phyloP scores from a whole-genome alignment of 2,797 vertebrate species.

The Amblyopsis hoosieri region DNA sequence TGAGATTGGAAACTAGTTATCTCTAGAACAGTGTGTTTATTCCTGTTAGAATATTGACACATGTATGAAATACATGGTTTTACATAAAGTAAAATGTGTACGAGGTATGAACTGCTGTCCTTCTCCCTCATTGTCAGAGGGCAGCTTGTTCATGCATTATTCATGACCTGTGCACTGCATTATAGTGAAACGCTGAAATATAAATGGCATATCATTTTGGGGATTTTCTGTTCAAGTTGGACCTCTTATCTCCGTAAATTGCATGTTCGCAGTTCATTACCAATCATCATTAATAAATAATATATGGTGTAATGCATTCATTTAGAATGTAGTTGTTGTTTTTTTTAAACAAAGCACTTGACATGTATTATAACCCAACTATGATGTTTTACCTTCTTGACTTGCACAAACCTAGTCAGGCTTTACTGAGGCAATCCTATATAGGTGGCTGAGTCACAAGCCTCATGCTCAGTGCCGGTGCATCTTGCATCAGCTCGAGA shows the following conservation, averaged over 20 bases:
- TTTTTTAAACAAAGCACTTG: too few species aligned
- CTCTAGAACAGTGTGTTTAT: neutral
- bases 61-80: neutral
- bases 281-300: too few species aligned
- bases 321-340: too few species aligned
- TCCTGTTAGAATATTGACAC: too few species aligned
- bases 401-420: neutral
- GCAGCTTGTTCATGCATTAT: neutral
- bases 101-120: neutral
- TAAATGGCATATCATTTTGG: too few species aligned
- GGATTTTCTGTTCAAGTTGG: too few species aligned
- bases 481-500: neutral
- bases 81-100: neutral
- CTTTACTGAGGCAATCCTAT: conserved; percentile 63
- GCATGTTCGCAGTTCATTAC: too few species aligned
- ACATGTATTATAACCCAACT: conserved; percentile 16
- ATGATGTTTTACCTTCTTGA: conserved; percentile 6
- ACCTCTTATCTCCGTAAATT: too few species aligned
- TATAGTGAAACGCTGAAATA: too few species aligned
- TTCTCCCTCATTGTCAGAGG: neutral
- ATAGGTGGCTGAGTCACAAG: conserved; percentile 44
- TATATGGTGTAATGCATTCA: too few species aligned
- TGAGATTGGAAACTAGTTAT: too few species aligned
- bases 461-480: conserved; percentile 27
- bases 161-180: neutral